phyloP scores from a whole-genome alignment of 2,888 invertebrate species.

The Eupithecia exiguata region DNA sequence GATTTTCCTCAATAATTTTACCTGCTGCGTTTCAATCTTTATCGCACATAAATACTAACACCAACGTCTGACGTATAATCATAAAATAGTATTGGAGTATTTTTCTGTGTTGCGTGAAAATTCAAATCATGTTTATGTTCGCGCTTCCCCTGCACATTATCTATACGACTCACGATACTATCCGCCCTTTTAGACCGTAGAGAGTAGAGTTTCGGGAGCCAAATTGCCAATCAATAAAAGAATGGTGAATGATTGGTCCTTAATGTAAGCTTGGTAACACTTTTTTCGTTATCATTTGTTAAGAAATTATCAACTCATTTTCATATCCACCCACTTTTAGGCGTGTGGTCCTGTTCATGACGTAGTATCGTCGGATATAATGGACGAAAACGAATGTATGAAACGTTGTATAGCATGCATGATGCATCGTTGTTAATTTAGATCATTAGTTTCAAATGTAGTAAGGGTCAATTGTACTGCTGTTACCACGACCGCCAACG shows the following conservation, averaged over 20 bases:
- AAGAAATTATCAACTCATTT: not conserved
- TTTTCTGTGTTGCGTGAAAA: slow-evolving; percentile 46
- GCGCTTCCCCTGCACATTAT: slow-evolving; percentile 52
- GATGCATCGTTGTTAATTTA: slow-evolving; percentile 5
- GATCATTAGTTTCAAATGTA: slow-evolving; percentile 7
- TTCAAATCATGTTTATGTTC: slow-evolving; percentile 50
- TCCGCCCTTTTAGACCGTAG: slow-evolving; percentile 32
- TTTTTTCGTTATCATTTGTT: not conserved
- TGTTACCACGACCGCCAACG: slow-evolving; percentile 4
- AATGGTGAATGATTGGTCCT: slow-evolving; percentile 11
- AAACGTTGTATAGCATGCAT: not conserved
- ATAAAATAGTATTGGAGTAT: slow-evolving; percentile 41
- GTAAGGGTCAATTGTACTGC: slow-evolving; percentile 10
- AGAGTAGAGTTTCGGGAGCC: slow-evolving; percentile 14
- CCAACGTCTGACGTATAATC: slow-evolving; percentile 31
- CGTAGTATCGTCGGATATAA: not conserved
- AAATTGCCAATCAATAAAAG: not conserved
- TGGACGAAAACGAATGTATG: not conserved
- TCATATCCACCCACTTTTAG: slow-evolving; percentile 4
- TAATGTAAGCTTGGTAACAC: not conserved
- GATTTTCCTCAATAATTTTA: slow-evolving; percentile 20
- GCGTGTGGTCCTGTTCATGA: not conserved
- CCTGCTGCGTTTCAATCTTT: slow-evolving; percentile 21
- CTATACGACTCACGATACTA: slow-evolving; percentile 46
- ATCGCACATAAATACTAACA: slow-evolving; percentile 29